These are phyloP conservation scores for Microctonus aethiopoides DNA, from an alignment of 2,888 invertebrate species.

Conservation along the genomic window DNA sequence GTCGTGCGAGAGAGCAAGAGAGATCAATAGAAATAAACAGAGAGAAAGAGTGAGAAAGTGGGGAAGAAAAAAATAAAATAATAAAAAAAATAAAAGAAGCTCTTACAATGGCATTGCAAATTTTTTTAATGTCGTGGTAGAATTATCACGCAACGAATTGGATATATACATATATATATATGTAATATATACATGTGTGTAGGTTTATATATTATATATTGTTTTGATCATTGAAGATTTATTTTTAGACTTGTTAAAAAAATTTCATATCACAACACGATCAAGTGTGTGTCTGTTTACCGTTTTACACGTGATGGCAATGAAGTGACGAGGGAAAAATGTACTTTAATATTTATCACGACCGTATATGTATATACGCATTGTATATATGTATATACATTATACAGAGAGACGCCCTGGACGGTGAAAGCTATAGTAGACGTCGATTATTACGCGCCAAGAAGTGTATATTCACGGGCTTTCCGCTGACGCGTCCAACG, in stretches of 20 bases:
- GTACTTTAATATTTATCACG: slow-evolving; percentile 17
- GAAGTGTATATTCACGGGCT: slow-evolving; percentile 1
- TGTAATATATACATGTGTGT: too few relatives aligned
- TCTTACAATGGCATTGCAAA: background rate
- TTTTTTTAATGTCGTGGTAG: background rate
- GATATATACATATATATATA: too few relatives aligned
- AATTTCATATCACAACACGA: background rate
- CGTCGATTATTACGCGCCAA: slow-evolving; percentile 27
- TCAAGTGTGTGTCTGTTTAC: background rate
- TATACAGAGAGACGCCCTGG: slow-evolving; percentile 21
- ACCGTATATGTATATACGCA: background rate
- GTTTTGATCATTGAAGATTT: background rate
- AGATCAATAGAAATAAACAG: too few relatives aligned
- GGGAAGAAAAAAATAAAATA: background rate
- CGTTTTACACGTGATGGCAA: background rate
- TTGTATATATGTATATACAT: background rate
- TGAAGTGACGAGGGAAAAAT: background rate
- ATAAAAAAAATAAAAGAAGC: background rate
- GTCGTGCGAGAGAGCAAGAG: background rate
- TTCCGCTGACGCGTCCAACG: slow-evolving; percentile 9
- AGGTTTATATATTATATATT: too few relatives aligned
- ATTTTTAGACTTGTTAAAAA: background rate
- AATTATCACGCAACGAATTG: background rate
- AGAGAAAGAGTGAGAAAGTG: background rate
- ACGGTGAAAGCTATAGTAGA: slow-evolving; percentile 32